Percentiles rank a stretch among this genome's conserved stretches.
These are phyloP conservation scores for Vidua macroura DNA, from an alignment of 2,113 vertebrate genomes.

Conservation along the genomic window DNA sequence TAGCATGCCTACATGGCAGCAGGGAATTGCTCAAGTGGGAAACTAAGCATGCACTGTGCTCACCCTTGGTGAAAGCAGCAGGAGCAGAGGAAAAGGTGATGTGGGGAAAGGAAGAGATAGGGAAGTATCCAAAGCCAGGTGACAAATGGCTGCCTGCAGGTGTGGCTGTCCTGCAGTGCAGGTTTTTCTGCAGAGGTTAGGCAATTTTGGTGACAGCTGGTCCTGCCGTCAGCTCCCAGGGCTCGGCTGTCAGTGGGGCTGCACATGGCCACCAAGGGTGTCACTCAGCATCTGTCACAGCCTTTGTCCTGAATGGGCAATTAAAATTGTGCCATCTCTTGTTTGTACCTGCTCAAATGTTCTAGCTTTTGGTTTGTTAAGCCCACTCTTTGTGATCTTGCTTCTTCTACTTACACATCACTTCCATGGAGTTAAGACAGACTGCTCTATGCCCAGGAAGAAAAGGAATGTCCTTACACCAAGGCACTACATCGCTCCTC, in stretches of 20 bases:
- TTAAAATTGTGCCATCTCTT: slow-evolving; percentile 3
- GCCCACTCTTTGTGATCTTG: background rate
- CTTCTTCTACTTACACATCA: background rate
- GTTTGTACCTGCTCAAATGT: background rate
- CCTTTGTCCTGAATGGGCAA: background rate
- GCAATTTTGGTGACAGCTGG: background rate
- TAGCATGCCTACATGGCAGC: fast-evolving
- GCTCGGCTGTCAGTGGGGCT: background rate
- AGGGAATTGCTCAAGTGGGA: background rate
- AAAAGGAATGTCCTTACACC: background rate
- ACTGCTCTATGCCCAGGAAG: background rate
- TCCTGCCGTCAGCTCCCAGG: background rate
- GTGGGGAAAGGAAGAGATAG: background rate
- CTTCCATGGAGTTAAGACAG: fast-evolving
- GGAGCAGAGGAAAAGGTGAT: background rate
- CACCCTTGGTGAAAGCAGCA: background rate
- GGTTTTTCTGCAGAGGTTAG: background rate
- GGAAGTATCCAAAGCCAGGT: background rate
- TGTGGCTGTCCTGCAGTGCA: background rate
- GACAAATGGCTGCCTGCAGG: background rate
- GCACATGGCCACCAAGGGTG: background rate
- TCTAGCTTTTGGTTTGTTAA: background rate
- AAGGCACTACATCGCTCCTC: fast-evolving
- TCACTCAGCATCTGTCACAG: background rate
- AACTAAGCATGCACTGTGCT: background rate